Evolutionary conservation across 2,797 vertebrate species (phyloP), one percentile per base, ranked within the genome.

Genomic region (Protosalanx chinensis): DNA sequence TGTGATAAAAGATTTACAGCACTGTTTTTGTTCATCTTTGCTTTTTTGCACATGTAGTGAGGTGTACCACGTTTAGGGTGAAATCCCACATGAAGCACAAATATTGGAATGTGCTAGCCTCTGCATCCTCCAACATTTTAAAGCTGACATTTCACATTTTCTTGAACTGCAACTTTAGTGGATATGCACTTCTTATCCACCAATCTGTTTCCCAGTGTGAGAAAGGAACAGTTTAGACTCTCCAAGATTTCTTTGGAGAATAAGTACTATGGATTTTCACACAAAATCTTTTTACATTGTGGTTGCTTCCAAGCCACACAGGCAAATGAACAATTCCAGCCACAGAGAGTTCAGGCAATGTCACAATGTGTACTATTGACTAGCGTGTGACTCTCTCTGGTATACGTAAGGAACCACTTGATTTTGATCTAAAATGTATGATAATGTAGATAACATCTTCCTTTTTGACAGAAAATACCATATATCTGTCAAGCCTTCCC

Each of bases 111-210:
- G 91, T 90, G 88, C 89, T 87, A 79, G 82, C 73, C 84, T 89
- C 76, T 75, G 82, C 89, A 81, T 76, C 85, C 72, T 77, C 73
- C 53, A 70, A 81, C 81, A 76, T 85, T 87, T 86, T 86, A 89
- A 88, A 86, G 89, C 90, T 92, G 90, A 92, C 88, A 82, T 79
- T 87, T 89, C 87, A 89, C 81, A 88, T 89, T 89, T 88, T 86
- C 77, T 85, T 86, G 81, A 88, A 79, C 86, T 88, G 88, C 84
- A 85, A 82, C 80, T 85, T 86, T 87, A 86, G 90, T 88, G 85
- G 87, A 91, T 88, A 85, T 90, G 86, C 82, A 85, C 89, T 89
- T 89, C 87, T 84, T 89, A 87, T 80, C 79, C 82, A 67, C 77
- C 67, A 23, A 86, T 85, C 82, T 85, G 76, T 87, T 85, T 89